A percentile compares a stretch with the other conserved stretches of the same genome.
phyloP scores from a whole-genome alignment of 2,888 invertebrate genomes.

The Zygogramma bicolorata region DNA sequence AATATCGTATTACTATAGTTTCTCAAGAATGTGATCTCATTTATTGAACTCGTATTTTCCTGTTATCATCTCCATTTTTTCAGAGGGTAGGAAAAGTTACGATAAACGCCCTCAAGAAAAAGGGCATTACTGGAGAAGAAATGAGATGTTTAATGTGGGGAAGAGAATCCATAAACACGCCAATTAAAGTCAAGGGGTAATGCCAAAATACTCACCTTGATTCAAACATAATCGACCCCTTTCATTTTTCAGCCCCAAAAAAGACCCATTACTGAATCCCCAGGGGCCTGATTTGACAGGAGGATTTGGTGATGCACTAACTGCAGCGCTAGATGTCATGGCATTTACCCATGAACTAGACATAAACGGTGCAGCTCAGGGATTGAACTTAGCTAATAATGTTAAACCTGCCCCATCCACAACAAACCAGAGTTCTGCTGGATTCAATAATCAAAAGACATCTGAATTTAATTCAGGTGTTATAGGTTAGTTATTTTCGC shows the following conservation, averaged over 20 bases:
- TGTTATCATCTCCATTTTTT: constrained; percentile 36
- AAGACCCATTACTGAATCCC: constrained; percentile 66
- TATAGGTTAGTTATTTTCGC: no score
- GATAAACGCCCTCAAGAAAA: constrained; percentile 82
- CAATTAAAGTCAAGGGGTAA: constrained; percentile 78
- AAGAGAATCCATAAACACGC: constrained; percentile 87
- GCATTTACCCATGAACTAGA: constrained; percentile 80
- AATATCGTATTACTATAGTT: neutral
- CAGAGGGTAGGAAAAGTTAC: constrained; percentile 91
- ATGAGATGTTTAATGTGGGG: constrained; percentile 92
- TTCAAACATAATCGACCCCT: neutral
- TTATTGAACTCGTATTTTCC: no score
- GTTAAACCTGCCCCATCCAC: constrained; percentile 30
- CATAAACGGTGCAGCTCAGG: constrained; percentile 56
- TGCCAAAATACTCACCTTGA: neutral
- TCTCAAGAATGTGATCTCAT: no score
- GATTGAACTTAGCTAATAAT: constrained; percentile 57
- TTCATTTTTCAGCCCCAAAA: constrained; percentile 60
- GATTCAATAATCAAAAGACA: constrained; percentile 52
- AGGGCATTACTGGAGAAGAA: constrained; percentile 89
- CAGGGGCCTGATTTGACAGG: constrained; percentile 66
- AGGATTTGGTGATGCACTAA: constrained; percentile 74
- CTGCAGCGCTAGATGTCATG: constrained; percentile 85
- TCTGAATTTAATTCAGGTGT: constrained; percentile 23
- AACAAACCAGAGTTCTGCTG: constrained; percentile 47